Evolutionary conservation across 1,140 invertebrate species (phyloP).

Genomic region (Reticulitermes speratus): DNA sequence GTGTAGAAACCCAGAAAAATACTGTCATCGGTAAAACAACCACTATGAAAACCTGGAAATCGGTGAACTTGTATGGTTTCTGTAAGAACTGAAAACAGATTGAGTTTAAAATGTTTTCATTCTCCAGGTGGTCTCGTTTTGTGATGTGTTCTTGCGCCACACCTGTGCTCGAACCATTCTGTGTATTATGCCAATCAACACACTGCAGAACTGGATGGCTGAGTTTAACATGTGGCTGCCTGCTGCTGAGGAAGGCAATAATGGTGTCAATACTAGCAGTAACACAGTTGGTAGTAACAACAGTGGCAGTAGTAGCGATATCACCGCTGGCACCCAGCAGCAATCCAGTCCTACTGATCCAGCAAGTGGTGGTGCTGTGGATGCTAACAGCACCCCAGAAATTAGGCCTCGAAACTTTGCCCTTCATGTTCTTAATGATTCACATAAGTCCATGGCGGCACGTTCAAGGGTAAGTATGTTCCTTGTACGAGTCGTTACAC

Average conservation of each 20-base stretch:
- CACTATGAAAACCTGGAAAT: too few relatives aligned
- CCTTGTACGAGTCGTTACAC: background rate
- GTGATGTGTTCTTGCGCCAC: slow-evolving; percentile 91
- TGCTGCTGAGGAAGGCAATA: slow-evolving; percentile 47
- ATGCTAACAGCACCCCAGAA: slow-evolving; percentile 42
- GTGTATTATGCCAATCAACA: slow-evolving; percentile 98
- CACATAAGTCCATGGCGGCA: slow-evolving; percentile 85
- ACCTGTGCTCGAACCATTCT: slow-evolving; percentile 87
- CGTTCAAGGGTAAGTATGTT: slow-evolving; percentile 64
- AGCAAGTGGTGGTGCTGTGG: slow-evolving; percentile 26
- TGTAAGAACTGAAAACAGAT: too few relatives aligned
- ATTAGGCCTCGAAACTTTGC: slow-evolving; percentile 74
- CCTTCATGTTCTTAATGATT: slow-evolving; percentile 90
- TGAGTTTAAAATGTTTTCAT: background rate
- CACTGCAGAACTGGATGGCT: slow-evolving; percentile 96
- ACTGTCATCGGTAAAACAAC: too few relatives aligned
- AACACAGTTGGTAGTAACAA: slow-evolving; percentile 33
- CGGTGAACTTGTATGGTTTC: too few relatives aligned
- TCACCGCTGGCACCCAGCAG: background rate
- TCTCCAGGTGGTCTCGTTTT: slow-evolving; percentile 79
- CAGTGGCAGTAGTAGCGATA: background rate
- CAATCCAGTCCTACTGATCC: background rate
- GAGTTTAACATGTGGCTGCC: slow-evolving; percentile 98
- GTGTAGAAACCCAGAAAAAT: too few relatives aligned
- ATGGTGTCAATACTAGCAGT: slow-evolving; percentile 32